Evolutionary conservation across 2,113 vertebrate genomes (phyloP).

Genomic region (Cathartes aura): DNA sequence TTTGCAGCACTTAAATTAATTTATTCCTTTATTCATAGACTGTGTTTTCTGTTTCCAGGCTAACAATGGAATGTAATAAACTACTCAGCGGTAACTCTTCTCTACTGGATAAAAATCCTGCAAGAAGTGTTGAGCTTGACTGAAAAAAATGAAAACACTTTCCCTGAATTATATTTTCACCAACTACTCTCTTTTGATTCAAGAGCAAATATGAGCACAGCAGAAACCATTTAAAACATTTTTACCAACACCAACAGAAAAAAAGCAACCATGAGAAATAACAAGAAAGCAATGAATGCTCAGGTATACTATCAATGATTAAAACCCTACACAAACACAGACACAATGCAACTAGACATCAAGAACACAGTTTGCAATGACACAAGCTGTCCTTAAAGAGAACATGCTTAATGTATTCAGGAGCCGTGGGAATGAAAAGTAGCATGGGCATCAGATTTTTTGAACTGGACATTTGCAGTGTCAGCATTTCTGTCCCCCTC

Average conservation of each 20-base stretch:
- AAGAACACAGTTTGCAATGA: neutral
- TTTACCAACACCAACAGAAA: neutral
- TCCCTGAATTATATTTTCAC: neutral
- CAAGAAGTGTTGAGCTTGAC: neutral
- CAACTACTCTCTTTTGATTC: neutral
- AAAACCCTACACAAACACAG: neutral
- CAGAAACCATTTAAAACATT: neutral
- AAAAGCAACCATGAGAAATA: neutral
- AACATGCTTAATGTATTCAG: conserved; percentile 44
- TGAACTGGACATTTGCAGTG: conserved; percentile 57
- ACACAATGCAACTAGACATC: neutral
- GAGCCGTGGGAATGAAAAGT: conserved; percentile 62
- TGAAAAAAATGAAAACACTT: conserved; percentile 4
- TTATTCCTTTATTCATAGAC: conserved; percentile 34
- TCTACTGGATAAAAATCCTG: conserved; percentile 19
- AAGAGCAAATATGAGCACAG: neutral
- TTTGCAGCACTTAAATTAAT: neutral
- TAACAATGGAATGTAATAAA: conserved; percentile 21
- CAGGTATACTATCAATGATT: neutral
- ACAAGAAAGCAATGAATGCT: neutral
- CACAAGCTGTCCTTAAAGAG: conserved; percentile 52
- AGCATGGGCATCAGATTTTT: conserved; percentile 59
- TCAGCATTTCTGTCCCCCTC: conserved; percentile 58
- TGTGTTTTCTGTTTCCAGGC: conserved; percentile 1
- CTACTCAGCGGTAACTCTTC: neutral